A percentile compares a stretch with the other conserved stretches of the same genome.
These are phyloP conservation scores for Dicrurus megarhynchus DNA, from an alignment of 2,113 vertebrate species.

Conservation along the genomic window DNA sequence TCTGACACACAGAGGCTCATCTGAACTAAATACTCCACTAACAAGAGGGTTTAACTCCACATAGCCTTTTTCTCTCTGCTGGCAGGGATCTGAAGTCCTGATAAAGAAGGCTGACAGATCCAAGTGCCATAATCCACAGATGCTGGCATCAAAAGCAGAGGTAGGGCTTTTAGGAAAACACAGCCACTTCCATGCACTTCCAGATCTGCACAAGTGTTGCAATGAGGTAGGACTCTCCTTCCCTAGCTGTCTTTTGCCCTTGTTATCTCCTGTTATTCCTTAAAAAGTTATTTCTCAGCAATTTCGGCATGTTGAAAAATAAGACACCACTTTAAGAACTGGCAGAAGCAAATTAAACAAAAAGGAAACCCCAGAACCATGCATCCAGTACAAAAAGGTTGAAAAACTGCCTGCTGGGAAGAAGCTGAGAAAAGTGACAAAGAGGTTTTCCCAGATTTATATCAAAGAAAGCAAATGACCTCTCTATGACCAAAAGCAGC, in stretches of 20 bases:
- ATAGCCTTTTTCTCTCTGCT: neutral
- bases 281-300: neutral
- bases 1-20: neutral
- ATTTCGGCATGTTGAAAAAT: neutral
- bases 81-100: neutral
- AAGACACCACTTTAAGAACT: neutral
- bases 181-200: rapidly evolving
- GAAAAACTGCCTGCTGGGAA: neutral
- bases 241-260: neutral
- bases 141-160: neutral
- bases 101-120: neutral
- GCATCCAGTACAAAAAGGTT: neutral
- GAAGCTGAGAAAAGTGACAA: neutral
- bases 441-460: neutral
- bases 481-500: neutral
- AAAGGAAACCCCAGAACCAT: neutral
- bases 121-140: neutral
- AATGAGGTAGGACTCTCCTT: neutral
- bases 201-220: neutral
- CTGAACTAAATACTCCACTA: neutral
- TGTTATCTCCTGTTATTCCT: neutral
- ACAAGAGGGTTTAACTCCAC: neutral
- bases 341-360: neutral
- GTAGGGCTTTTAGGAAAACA: neutral
- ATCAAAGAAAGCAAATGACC: neutral